phyloP scores from a whole-genome alignment of 2,113 vertebrate genomes.

The Tichodroma muraria region DNA sequence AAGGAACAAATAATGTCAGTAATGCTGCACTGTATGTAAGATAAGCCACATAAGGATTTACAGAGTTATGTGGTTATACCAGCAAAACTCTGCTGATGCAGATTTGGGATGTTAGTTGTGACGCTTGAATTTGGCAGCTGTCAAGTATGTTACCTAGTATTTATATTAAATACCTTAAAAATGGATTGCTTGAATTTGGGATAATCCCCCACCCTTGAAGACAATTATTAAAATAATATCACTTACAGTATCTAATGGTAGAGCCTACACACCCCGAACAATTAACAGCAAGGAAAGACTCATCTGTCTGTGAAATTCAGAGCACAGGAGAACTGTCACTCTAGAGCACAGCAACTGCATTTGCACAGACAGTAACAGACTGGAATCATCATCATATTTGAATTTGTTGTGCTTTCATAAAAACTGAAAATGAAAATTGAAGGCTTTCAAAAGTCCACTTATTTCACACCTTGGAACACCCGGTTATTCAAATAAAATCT shows the following conservation, averaged over 20 bases:
- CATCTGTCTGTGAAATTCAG: not conserved
- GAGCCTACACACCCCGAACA: not conserved
- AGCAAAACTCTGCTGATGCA: not conserved
- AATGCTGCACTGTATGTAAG: not conserved
- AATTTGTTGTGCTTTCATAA: not conserved
- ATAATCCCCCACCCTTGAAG: not conserved
- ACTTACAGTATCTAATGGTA: not conserved
- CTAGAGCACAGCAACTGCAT: not conserved
- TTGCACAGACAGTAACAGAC: not conserved
- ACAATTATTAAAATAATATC: not conserved
- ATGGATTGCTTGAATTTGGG: not conserved
- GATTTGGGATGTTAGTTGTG: not conserved
- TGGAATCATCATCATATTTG: not conserved
- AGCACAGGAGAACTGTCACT: not conserved
- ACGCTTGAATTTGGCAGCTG: not conserved
- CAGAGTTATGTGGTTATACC: not conserved
- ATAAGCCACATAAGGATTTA: not conserved
- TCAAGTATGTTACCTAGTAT: not conserved
- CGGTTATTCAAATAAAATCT: not conserved
- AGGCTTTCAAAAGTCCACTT: not conserved
- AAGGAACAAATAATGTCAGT: not conserved
- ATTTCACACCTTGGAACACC: not conserved
- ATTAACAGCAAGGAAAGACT: not conserved
- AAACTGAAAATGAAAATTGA: not conserved
- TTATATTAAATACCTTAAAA: not conserved